phyloP scores from a whole-genome alignment of 2,888 invertebrate genomes.

The Hydriomena furcata region DNA sequence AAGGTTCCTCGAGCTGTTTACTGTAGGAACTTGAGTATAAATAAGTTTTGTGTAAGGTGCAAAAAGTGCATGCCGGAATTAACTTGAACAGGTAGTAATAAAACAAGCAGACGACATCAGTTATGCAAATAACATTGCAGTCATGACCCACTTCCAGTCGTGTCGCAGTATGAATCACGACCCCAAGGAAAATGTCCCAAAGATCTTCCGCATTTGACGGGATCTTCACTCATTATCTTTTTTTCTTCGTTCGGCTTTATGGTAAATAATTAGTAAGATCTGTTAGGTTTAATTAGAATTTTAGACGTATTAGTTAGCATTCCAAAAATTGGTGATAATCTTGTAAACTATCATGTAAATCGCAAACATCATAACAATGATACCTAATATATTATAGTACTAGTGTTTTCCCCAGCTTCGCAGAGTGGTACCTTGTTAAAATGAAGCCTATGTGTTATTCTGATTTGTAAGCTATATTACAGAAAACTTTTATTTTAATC shows the following conservation, averaged over 20 bases:
- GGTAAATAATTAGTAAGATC: too few species aligned
- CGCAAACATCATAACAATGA: too few species aligned
- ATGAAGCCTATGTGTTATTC: too few species aligned
- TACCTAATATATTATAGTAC: too few species aligned
- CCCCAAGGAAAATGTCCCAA: slow-evolving; percentile 37
- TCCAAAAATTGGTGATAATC: too few species aligned
- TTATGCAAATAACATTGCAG: slow-evolving; percentile 70
- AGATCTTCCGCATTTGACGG: slow-evolving; percentile 12
- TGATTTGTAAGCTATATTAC: too few species aligned
- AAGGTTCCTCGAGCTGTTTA: neutral
- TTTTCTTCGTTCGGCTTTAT: neutral
- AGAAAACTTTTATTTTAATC: too few species aligned
- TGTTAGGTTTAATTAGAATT: too few species aligned
- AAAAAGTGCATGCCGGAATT: slow-evolving; percentile 29
- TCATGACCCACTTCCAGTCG: slow-evolving; percentile 60
- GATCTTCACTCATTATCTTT: neutral
- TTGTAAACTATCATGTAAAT: too few species aligned
- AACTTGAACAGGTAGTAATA: slow-evolving; percentile 43
- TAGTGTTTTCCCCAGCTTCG: too few species aligned
- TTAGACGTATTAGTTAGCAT: too few species aligned
- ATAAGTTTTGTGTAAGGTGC: neutral
- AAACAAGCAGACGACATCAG: slow-evolving; percentile 56
- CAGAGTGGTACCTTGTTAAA: too few species aligned
- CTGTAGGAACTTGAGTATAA: neutral
- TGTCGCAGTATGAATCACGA: slow-evolving; percentile 57